Conservation (phyloP, 2,888 invertebrate genomes). For the Nebria brevicollis region DNA sequence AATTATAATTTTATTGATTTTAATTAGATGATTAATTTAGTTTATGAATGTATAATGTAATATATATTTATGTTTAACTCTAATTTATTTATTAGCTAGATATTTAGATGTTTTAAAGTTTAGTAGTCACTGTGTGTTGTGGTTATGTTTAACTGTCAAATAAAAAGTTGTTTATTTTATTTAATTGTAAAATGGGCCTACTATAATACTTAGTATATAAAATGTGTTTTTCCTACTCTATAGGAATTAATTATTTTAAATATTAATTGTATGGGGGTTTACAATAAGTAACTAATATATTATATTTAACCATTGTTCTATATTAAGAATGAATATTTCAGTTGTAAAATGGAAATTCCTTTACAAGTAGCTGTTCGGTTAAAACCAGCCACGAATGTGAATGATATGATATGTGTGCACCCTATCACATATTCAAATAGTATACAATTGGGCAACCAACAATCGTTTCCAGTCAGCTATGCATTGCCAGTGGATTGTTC, state of each 20-base stretch:
- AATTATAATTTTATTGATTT: too few species aligned
- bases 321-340: background rate
- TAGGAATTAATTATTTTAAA: background rate
- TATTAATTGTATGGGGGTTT: background rate
- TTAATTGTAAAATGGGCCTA: background rate
- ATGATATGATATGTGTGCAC: conserved; percentile 69
- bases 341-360: conserved; percentile 71
- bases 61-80: too few species aligned
- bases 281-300: background rate
- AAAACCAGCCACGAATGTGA: conserved; percentile 68
- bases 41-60: too few species aligned
- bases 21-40: too few species aligned
- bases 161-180: background rate
- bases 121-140: background rate
- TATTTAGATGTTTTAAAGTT: background rate
- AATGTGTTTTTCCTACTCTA: background rate
- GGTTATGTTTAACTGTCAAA: conserved; percentile 1
- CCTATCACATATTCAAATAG: conserved; percentile 69
- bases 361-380: conserved; percentile 78
- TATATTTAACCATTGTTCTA: conserved; percentile 3
- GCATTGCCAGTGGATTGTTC: conserved; percentile 70
- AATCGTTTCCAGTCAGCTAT: conserved; percentile 68
- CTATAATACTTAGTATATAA: background rate
- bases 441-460: conserved; percentile 70
- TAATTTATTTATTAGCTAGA: background rate